These are phyloP conservation scores for Synanthedon andrenaeformis DNA, from an alignment of 2,888 invertebrate species.

Conservation along the genomic window DNA sequence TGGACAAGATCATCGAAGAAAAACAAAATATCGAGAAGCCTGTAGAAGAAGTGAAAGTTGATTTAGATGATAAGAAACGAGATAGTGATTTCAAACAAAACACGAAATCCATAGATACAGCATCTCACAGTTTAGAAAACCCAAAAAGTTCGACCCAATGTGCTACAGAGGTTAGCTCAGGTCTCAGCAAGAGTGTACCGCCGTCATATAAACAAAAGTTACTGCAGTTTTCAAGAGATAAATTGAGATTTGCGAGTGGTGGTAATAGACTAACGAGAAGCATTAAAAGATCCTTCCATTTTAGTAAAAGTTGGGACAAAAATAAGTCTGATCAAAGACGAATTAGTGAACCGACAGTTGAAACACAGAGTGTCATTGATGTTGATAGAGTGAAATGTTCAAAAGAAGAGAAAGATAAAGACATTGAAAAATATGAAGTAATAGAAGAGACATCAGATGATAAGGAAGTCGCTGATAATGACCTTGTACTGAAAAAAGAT, in stretches of 20 bases:
- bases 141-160: conserved; percentile 56
- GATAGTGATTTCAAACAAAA: conserved; percentile 36
- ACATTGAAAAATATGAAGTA: conserved; percentile 53
- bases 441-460: conserved; percentile 54
- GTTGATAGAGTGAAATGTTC: conserved; percentile 34
- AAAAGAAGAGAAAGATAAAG: conserved; percentile 57
- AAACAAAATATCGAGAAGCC: conserved; percentile 31
- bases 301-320: conserved; percentile 60
- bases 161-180: conserved; percentile 51
- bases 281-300: conserved; percentile 61
- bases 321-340: conserved; percentile 52
- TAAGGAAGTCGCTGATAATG: conserved; percentile 54
- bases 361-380: conserved; percentile 35
- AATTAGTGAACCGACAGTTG: conserved; percentile 56
- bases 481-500: conserved; percentile 33
- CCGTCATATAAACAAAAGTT: conserved; percentile 65
- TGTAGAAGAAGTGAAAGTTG: conserved; percentile 17
- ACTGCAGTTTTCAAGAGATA: conserved; percentile 60
- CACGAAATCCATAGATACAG: conserved; percentile 45
- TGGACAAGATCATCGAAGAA: conserved; percentile 61
- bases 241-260: conserved; percentile 57
- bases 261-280: conserved; percentile 59
- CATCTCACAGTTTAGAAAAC: conserved; percentile 58
- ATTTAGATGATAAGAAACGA: conserved; percentile 17
- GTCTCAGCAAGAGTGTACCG: conserved; percentile 62